Conservation (phyloP, 2,797 vertebrate species). For the Falco rusticolus region DNA sequence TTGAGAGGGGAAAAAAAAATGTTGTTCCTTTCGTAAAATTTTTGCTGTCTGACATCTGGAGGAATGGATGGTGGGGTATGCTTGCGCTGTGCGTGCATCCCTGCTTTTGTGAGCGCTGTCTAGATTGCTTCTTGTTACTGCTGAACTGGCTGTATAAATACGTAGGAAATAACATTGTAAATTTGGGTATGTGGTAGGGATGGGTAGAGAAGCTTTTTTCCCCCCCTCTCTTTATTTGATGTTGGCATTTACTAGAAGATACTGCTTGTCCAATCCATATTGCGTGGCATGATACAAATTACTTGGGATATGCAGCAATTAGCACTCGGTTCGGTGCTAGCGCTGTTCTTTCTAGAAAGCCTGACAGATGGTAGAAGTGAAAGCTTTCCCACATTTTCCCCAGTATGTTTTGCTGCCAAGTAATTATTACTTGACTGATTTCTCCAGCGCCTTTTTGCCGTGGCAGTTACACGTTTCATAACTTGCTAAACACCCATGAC, state of each 20-base stretch:
- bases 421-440: slow-evolving; percentile 42
- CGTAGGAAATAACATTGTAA: neutral
- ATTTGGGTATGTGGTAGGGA: neutral
- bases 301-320: slow-evolving; percentile 61
- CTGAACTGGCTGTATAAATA: neutral
- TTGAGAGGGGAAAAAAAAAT: neutral
- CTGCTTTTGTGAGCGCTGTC: neutral
- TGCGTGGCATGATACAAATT: slow-evolving; percentile 59
- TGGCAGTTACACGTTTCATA: slow-evolving; percentile 25
- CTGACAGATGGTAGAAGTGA: slow-evolving; percentile 51
- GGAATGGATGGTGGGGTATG: neutral
- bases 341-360: slow-evolving; percentile 20
- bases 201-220: neutral
- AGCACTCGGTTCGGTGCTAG: slow-evolving; percentile 25
- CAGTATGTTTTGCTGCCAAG: slow-evolving; percentile 53
- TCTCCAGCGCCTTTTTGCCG: neutral
- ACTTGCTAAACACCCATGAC: slow-evolving; percentile 7
- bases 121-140: neutral
- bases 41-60: neutral
- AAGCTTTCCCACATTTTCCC: slow-evolving; percentile 42
- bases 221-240: slow-evolving; percentile 13
- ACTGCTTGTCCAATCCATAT: slow-evolving; percentile 30
- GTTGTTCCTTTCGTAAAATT: neutral
- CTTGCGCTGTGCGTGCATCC: neutral
- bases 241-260: slow-evolving; percentile 58